Conservation (phyloP, 2,888 invertebrate genomes). For the Oscheius sp. region DNA sequence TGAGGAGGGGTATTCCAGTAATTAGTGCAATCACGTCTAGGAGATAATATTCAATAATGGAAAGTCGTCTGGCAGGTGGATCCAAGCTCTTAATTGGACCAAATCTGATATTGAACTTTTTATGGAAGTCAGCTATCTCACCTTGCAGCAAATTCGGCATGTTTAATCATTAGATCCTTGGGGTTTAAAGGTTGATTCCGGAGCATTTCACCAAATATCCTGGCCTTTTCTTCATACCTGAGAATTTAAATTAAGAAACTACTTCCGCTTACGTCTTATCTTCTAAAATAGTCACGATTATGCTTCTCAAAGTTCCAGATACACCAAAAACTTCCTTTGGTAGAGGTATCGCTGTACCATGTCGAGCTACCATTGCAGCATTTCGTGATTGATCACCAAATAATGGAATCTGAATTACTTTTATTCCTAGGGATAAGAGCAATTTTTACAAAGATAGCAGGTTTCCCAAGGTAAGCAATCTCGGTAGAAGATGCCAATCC, state of each 20-base stretch:
- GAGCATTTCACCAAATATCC: conserved; percentile 1
- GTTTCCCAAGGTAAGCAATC: conserved; percentile 36
- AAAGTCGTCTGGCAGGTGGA: conserved; percentile 22
- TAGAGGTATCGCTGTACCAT: conserved; percentile 39
- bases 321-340: conserved; percentile 38
- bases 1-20: too few species aligned
- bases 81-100: conserved; percentile 15
- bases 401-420: conserved; percentile 43
- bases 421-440: neutral
- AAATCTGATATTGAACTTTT: neutral
- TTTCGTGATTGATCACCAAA: conserved; percentile 49
- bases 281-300: conserved; percentile 16
- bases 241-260: neutral
- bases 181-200: conserved; percentile 1
- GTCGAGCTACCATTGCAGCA: conserved; percentile 44
- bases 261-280: neutral
- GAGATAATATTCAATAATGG: conserved; percentile 22
- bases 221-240: conserved; percentile 5
- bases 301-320: conserved; percentile 19
- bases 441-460: conserved; percentile 34
- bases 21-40: conserved; percentile 33
- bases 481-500: conserved; percentile 33
- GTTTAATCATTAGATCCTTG: conserved; percentile 9
- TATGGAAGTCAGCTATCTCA: too few species aligned
- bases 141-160: conserved; percentile 24